phyloP scores from a whole-genome alignment of 2,888 invertebrate species.

The Ornithoptera alexandrae region DNA sequence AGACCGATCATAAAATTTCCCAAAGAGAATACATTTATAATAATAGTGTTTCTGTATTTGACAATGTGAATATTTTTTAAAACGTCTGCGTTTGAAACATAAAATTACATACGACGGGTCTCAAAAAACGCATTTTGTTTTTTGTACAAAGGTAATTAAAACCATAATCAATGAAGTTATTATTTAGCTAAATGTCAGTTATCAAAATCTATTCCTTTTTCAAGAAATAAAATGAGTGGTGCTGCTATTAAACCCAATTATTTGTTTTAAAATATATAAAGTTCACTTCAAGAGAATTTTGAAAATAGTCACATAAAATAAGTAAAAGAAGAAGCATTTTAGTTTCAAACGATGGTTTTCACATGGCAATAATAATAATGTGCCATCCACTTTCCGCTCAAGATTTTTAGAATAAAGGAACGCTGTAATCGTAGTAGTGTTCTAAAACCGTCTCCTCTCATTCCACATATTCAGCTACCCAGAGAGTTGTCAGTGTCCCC shows the following conservation, averaged over 20 bases:
- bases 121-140: no score
- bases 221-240: no score
- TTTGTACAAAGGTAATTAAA: no score
- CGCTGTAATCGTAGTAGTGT: slow-evolving; percentile 16
- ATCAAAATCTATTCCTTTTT: no score
- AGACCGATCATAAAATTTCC: no score
- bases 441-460: slow-evolving; percentile 12
- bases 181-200: no score
- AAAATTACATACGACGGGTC: no score
- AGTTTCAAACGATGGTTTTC: slow-evolving; percentile 10
- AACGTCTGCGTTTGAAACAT: no score
- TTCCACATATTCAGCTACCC: slow-evolving; percentile 11
- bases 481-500: not conserved
- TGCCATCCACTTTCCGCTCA: slow-evolving; percentile 7
- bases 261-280: not conserved
- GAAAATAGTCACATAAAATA: slow-evolving; percentile 1
- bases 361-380: slow-evolving; percentile 22
- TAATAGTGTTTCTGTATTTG: no score
- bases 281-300: not conserved
- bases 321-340: slow-evolving; percentile 6
- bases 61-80: no score
- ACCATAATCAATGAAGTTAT: no score
- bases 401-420: slow-evolving; percentile 17
- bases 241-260: not conserved
- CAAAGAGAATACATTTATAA: no score